Evolutionary conservation across 2,797 vertebrate genomes (phyloP).

Genomic region (Sylvia borin): DNA sequence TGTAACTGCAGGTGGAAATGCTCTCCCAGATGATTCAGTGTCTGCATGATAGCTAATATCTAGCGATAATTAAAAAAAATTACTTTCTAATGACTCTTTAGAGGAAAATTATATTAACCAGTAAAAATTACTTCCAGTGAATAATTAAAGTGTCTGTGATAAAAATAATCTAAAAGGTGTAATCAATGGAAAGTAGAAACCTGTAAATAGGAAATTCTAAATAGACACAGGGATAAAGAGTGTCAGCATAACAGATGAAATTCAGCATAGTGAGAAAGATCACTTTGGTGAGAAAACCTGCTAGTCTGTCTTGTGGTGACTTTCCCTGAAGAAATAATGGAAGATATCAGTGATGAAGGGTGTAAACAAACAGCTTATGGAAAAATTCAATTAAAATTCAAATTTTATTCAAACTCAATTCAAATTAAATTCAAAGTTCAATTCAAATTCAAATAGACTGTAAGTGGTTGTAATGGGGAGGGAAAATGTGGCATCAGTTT

Average conservation of each 20-base stretch:
- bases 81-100: neutral
- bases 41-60: neutral
- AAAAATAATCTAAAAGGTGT: neutral
- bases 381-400: neutral
- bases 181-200: neutral
- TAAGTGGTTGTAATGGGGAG: neutral
- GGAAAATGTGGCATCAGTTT: neutral
- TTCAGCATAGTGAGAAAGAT: neutral
- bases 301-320: neutral
- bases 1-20: neutral
- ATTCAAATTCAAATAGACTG: constrained; percentile 1
- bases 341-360: neutral
- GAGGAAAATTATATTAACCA: neutral
- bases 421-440: constrained; percentile 13
- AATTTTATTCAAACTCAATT: constrained; percentile 11
- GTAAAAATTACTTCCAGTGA: neutral
- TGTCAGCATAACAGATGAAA: neutral
- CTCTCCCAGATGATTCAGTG: neutral
- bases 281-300: neutral
- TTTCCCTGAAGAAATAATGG: neutral
- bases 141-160: neutral
- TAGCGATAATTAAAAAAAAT: neutral
- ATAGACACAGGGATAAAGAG: neutral
- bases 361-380: constrained; percentile 23
- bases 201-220: neutral